Percentiles rank a stretch among this genome's conserved stretches.
These are phyloP conservation scores for Syngnathus rostellatus DNA, from an alignment of 2,797 vertebrate species.

Conservation along the genomic window DNA sequence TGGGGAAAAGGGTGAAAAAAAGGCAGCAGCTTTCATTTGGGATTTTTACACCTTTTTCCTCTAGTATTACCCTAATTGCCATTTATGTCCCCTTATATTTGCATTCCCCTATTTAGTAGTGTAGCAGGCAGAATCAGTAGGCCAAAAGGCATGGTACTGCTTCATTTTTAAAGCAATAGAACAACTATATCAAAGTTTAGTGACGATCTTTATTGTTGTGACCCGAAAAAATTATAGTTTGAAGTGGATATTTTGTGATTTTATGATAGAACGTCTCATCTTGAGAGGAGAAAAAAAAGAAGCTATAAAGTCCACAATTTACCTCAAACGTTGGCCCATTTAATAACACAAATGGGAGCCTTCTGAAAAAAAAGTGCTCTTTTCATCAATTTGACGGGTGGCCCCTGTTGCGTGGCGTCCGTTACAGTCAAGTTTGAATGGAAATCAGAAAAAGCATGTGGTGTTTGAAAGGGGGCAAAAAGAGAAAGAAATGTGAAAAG, in stretches of 20 bases:
- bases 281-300: conserved; percentile 17
- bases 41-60: conserved; percentile 45
- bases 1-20: conserved; percentile 44
- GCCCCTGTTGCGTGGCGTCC: not conserved
- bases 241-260: conserved; percentile 69
- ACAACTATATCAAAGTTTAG: conserved; percentile 55
- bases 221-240: conserved; percentile 64
- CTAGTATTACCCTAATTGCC: conserved; percentile 56
- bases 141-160: conserved; percentile 70
- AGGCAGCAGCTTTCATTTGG: conserved; percentile 65
- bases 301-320: conserved; percentile 2
- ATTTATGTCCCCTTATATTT: conserved; percentile 41
- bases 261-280: conserved; percentile 42
- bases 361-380: conserved; percentile 31
- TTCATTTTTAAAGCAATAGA: conserved; percentile 63
- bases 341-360: not conserved
- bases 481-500: conserved; percentile 5
- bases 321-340: conserved; percentile 1
- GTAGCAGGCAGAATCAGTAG: conserved; percentile 65
- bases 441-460: conserved; percentile 5
- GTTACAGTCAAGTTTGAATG: not conserved
- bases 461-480: not conserved
- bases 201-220: conserved; percentile 64
- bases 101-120: conserved; percentile 48
- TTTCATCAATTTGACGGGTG: conserved; percentile 4